Conservation (phyloP, 2,888 invertebrate species). For the Troides oblongomaculatus region DNA sequence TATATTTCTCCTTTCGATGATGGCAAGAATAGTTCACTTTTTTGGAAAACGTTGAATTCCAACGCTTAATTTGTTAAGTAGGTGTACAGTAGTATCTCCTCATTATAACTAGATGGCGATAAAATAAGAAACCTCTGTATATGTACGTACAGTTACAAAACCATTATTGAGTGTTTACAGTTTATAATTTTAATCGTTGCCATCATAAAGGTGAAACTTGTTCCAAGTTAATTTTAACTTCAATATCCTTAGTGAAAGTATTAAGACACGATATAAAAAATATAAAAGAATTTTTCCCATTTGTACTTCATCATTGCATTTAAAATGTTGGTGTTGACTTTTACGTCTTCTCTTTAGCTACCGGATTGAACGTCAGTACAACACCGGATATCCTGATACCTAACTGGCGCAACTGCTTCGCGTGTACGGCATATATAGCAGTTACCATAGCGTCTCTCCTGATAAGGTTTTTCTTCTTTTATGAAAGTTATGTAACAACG, state of each 20-base stretch:
- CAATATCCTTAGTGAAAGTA: no score
- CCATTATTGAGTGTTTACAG: background rate
- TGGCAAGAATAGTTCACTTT: background rate
- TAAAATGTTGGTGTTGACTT: background rate
- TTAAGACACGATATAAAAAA: background rate
- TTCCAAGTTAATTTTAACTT: no score
- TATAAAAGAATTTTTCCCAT: background rate
- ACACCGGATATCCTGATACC: conserved; percentile 23
- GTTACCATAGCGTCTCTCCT: conserved; percentile 5
- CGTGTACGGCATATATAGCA: background rate
- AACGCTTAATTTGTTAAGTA: background rate
- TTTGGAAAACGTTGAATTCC: background rate
- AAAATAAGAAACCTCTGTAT: background rate
- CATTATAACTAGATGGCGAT: background rate
- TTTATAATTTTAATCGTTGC: background rate
- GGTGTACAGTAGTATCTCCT: background rate
- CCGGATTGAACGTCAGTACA: conserved; percentile 5
- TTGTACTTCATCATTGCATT: background rate
- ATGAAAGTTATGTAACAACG: conserved; percentile 1
- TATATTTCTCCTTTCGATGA: no score
- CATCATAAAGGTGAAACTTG: no score
- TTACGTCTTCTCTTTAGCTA: background rate
- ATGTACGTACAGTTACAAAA: background rate
- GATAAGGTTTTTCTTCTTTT: conserved; percentile 6
- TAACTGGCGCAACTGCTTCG: conserved; percentile 20